Evolutionary conservation across 2,888 invertebrate species (phyloP), one percentile per base, ranked within the genome.

Genomic region (Hedychridium roseum): DNA sequence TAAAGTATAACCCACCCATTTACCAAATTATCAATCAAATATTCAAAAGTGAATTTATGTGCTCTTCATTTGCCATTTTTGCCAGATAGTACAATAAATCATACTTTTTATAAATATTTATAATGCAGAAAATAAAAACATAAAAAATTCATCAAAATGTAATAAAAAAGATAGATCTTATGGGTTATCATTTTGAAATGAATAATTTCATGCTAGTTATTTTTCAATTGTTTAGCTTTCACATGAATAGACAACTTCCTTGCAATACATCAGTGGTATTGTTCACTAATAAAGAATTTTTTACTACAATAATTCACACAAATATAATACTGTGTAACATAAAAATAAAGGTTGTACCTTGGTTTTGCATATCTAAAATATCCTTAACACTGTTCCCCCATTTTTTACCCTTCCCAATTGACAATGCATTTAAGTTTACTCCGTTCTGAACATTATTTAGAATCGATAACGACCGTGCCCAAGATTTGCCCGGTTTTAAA

Each of bases 401-500:
- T 53, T 82, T 84, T 62, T 82, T 79, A 3, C 85, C 85, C 72
- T 84, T 78, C 1, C 79, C 76, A 11, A 71, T 43, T 26, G 78
- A 64, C 42, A 82, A 79, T 56, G 79, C 74, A 31, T 83, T 81
- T 27, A 84, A 52, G 44, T 82, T 64, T 2, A 80, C 78, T 41
- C 73, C 68, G 61, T 66, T 81, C 75, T 78, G 73, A 75, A 81
- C 66, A 74, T 79, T 43, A 80, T 82, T 84, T 64, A 85, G 83
- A 50, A 83, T 82, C 51, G 83, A 84, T 3, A 89, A 68, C 0
- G 88, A 87, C 65, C 88, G 83, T 37, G 86, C 83, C 87, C 88
- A 89, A 68, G 84, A 82, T 69, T 87, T 89, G 0, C 89, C 88
- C 7, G 88, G 85, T 58, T 84, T 84, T 1, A 89, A 72, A 7